Percentiles rank a stretch among this genome's conserved stretches.
Evolutionary conservation across 2,888 invertebrate genomes (phyloP).

Genomic region (Cheilosia urbana): DNA sequence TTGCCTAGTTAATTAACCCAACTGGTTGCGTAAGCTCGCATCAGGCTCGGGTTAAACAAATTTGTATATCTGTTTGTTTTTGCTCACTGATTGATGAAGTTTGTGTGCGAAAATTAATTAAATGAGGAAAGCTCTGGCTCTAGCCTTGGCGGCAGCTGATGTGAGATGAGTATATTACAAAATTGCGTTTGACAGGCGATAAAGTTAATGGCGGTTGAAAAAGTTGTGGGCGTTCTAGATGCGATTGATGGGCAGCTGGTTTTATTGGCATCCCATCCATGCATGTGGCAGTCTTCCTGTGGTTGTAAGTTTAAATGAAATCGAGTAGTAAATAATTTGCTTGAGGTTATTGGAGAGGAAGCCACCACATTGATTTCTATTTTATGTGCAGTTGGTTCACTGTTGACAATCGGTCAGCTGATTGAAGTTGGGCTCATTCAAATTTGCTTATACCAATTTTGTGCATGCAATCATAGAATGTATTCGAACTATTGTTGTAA

Average conservation of each 20-base stretch:
- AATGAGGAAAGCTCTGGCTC: constrained; percentile 30
- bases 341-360: too few species aligned
- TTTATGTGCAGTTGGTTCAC: too few species aligned
- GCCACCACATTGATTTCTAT: too few species aligned
- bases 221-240: constrained; percentile 54
- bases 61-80: constrained; percentile 36
- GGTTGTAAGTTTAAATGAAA: not conserved
- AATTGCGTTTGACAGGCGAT: constrained; percentile 55
- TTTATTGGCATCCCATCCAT: not conserved
- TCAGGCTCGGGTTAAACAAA: constrained; percentile 42
- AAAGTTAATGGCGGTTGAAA: constrained; percentile 54
- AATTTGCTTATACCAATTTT: too few species aligned
- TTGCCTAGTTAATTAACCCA: constrained; percentile 62
- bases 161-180: constrained; percentile 6
- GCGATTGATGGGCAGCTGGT: constrained; percentile 39
- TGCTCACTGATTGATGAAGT: constrained; percentile 63
- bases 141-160: not conserved
- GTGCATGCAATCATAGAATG: too few species aligned
- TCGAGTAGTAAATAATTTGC: too few species aligned
- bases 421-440: too few species aligned
- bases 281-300: not conserved
- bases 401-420: too few species aligned
- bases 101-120: constrained; percentile 63
- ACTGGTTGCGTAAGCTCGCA: constrained; percentile 53
- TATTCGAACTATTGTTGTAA: too few species aligned